A percentile compares a stretch with the other conserved stretches of the same genome.
Conservation (phyloP, 2,797 vertebrate species). For the Cyprinodon diabolis region DNA sequence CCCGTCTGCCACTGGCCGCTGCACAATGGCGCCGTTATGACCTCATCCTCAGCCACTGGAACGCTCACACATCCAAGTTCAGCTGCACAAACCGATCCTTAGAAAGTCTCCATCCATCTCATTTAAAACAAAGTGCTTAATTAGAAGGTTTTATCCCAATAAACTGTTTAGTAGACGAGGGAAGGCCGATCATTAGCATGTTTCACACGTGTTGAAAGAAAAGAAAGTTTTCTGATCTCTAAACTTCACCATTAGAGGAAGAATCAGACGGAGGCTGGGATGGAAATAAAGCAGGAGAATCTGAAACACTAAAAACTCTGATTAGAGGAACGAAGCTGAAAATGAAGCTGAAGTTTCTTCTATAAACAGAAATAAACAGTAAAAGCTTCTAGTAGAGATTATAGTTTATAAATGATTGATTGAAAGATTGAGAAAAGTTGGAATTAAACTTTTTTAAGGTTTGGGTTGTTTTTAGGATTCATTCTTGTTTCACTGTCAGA, state of each 20-base stretch:
- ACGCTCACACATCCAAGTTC: background rate
- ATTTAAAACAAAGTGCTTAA: background rate
- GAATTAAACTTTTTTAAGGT: background rate
- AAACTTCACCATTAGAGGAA: background rate
- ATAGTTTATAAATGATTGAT: background rate
- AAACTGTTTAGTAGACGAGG: background rate
- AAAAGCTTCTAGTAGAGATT: background rate
- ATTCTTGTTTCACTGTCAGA: background rate
- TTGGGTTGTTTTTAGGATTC: background rate
- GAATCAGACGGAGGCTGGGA: background rate
- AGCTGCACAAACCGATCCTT: background rate
- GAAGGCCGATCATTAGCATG: background rate
- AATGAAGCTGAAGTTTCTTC: background rate
- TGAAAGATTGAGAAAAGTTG: too few relatives aligned
- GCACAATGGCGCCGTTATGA: conserved; percentile 75
- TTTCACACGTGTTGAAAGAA: background rate
- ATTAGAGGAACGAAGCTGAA: background rate
- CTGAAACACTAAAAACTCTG: background rate
- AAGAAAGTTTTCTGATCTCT: too few relatives aligned
- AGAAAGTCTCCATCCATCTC: background rate
- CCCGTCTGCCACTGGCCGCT: conserved; percentile 36
- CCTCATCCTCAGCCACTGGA: conserved; percentile 20
- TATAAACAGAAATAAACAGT: background rate
- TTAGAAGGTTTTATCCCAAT: background rate
- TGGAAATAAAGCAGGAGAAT: background rate